Percentiles rank a stretch among this genome's conserved stretches.
phyloP scores from a whole-genome alignment of 2,797 vertebrate species.

The Hippopotamyrus pictus region DNA sequence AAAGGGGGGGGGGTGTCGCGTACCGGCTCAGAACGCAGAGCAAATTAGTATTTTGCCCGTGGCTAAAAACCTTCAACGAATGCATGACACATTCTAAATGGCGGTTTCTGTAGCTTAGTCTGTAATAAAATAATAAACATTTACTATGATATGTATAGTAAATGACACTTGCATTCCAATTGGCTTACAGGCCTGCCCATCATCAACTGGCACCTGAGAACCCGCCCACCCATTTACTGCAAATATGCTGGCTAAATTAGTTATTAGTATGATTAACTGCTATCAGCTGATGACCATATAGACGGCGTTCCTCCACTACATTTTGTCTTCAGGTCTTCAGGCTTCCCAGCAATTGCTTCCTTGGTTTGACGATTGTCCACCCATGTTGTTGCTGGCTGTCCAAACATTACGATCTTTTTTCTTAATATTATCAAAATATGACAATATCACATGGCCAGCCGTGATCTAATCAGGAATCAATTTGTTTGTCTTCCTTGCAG shows the following conservation, averaged over 20 bases:
- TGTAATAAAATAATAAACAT: neutral
- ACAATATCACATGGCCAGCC: neutral
- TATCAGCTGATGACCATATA: neutral
- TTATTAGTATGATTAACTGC: neutral
- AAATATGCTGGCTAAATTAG: neutral
- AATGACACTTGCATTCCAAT: neutral
- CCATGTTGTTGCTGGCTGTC: neutral
- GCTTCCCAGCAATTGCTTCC: neutral
- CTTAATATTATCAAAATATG: neutral
- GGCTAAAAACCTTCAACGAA: neutral
- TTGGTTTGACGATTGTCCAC: neutral
- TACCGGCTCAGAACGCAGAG: neutral
- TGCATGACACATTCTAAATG: neutral
- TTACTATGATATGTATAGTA: no score
- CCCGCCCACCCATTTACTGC: neutral
- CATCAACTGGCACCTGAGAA: neutral
- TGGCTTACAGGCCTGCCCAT: neutral
- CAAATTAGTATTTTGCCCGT: neutral
- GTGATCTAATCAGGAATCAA: neutral
- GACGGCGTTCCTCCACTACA: neutral
- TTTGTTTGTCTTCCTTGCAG: neutral
- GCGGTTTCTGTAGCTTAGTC: neutral
- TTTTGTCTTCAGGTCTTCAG: neutral
- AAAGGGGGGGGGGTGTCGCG: neutral
- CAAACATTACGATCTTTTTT: neutral